Evolutionary conservation across 2,888 invertebrate genomes (phyloP), one percentile per base, ranked within the genome.

Genomic region (Pilophorus perplexus): DNA sequence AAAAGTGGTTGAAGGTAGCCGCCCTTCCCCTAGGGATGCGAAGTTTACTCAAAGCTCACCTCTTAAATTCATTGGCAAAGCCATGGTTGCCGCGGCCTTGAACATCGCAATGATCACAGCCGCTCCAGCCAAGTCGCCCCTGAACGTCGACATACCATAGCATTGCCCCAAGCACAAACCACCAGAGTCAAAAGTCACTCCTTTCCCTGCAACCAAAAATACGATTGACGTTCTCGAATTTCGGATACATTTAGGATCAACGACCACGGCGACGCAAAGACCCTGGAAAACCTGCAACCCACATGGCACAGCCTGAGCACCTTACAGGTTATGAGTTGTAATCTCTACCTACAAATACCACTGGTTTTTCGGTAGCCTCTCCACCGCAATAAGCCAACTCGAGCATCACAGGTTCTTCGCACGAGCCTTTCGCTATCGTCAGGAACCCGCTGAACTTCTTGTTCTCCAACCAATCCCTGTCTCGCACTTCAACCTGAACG

Each of bases 401-500:
- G 22, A 89, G 76, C 71, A 88, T 81, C 52, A 83, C 75, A 1
- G 87, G 87, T 54, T 83, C 81, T 74, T 84, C 83, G 72, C 81
- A 83, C 4, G 87, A 85, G 46, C 89, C 89, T 54, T 80, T 70
- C 2, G 67, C 42, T 3, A 69, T 55, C 1, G 67, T 60, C 8
- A 88, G 76, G 73, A 85, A 84, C 0, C 83, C 80, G 46, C 79
- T 79, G 85, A 89, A 85, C 73, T 83, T 81, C 76, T 83, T 82
- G 8, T 80, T 74, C 73, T 81, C 79, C 44, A 85, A 80, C 89
- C 89, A 89, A 65, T 79, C 79, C 64, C 81, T 79, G 73, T 87
- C 86, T 72, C 79, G 80, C n/a, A 70, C 67, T 55, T 78, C 82
- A 0, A 78, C 78, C 1, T 75, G 75, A 12, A 70, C 60, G 12